These are phyloP conservation scores for Pseudorasbora parva DNA, from an alignment of 2,113 vertebrate genomes.

Conservation along the genomic window DNA sequence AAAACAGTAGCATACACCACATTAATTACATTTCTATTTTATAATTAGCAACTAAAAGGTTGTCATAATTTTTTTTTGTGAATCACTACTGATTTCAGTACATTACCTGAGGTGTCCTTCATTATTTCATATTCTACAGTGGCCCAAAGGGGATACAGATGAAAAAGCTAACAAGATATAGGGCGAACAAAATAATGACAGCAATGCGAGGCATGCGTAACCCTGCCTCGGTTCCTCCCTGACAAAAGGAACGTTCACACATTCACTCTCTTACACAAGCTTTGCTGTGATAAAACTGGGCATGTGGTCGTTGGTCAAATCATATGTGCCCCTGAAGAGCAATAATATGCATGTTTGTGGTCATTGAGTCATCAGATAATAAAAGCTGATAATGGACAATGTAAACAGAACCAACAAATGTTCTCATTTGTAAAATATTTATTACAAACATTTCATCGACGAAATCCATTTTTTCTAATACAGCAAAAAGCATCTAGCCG, in stretches of 20 bases:
- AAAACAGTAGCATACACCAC: neutral
- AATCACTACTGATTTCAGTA: neutral
- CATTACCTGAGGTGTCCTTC: constrained; percentile 50
- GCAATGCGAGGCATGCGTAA: constrained; percentile 70
- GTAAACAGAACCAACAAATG: neutral
- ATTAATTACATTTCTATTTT: neutral
- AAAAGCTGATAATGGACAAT: neutral
- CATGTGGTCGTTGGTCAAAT: neutral
- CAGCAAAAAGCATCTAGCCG: neutral
- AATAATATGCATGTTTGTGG: constrained; percentile 19
- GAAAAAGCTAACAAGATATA: constrained; percentile 70
- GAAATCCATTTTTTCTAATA: neutral
- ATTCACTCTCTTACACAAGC: constrained; percentile 24
- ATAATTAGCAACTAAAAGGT: neutral
- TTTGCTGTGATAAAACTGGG: neutral
- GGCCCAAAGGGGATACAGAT: constrained; percentile 64
- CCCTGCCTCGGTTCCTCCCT: constrained; percentile 4
- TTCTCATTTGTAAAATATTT: neutral
- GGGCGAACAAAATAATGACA: constrained; percentile 70
- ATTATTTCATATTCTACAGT: constrained; percentile 49
- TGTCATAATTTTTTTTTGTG: neutral
- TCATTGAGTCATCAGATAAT: neutral
- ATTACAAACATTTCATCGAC: neutral
- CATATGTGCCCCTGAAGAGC: neutral
- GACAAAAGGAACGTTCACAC: constrained; percentile 26